Conservation (phyloP, 37 sponge, comb jelly and placozoan species). For the Geodia barretti region DNA sequence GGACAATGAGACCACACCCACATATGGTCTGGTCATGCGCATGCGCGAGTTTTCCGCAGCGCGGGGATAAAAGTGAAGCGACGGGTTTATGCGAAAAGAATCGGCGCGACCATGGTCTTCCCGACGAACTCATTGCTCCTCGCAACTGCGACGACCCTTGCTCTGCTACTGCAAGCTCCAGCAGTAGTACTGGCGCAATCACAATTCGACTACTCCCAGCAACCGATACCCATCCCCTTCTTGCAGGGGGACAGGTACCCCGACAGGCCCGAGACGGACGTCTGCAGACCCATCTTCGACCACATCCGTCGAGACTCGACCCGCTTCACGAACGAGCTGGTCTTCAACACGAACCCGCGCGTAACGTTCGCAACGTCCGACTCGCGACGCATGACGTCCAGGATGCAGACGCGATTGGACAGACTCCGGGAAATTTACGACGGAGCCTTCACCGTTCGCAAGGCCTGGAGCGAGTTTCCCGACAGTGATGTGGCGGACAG, state of each 20-base stretch:
- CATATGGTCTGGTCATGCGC: too few species aligned
- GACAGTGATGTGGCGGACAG: neutral
- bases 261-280: slow-evolving; percentile 39
- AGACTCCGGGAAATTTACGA: slow-evolving; percentile 13
- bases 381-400: slow-evolving; percentile 64
- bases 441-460: slow-evolving; percentile 17
- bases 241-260: slow-evolving; percentile 53
- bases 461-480: slow-evolving; percentile 49
- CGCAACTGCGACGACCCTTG: too few species aligned
- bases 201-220: slow-evolving; percentile 28
- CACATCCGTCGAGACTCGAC: slow-evolving; percentile 51
- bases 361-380: slow-evolving; percentile 37
- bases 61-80: too few species aligned
- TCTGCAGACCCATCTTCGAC: slow-evolving; percentile 58
- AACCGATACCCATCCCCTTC: slow-evolving; percentile 32
- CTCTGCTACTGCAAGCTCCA: too few species aligned
- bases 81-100: too few species aligned
- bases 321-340: slow-evolving; percentile 52
- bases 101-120: too few species aligned
- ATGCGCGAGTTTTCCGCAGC: too few species aligned
- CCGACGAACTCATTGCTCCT: too few species aligned
- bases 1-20: too few species aligned
- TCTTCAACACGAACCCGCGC: slow-evolving; percentile 36
- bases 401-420: slow-evolving; percentile 50
- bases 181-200: too few species aligned